Evolutionary conservation across 2,113 vertebrate species (phyloP), one percentile per base, ranked within the genome.

Genomic region (Cyprinus carpio): DNA sequence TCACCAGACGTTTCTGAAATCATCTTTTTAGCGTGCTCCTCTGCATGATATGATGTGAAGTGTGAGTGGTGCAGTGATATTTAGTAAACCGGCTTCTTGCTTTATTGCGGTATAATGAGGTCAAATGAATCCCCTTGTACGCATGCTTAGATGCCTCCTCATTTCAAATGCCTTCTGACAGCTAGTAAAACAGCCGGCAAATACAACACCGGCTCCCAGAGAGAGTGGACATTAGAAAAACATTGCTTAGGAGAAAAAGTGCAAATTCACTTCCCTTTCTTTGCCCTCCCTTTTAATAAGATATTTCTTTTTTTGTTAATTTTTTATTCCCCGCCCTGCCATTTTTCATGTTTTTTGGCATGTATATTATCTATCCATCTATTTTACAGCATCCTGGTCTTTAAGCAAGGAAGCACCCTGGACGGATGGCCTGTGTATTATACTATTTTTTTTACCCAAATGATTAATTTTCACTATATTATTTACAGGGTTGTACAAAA

Each of bases 51-150:
- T 95, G 95, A 97, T 96, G 91, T 95, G 96, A 97, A 96, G 96
- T 94, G 95, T 93, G 95, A 95, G 97, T 93, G 87, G 96, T 96
- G 95, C 89, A 95, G 95, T 97, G 97, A 97, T 99, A 96, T 99
- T 99, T 99, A 99, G 97, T 96, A 97, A 98, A 99, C 96, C 95
- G 95, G 96, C 96, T 98, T 96, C 95, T 96, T 96, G 81, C 95
- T 98, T 98, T 98, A 98, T 97, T 97, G 97, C 96, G 92, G 96
- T 96, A 96, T 99, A 99, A 99, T 99, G 98, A 99, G 98, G 98
- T 99, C 98, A 99, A 98, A 97, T 97, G 96, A 97, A 97, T 96
- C 95, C 96, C 96, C 96, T 97, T 96, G 94, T 96, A 97, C 95
- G 94, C 96, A 96, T 96, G 97, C 97, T 96, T 96, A 97, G 96